phyloP scores from a whole-genome alignment of 2,113 vertebrate genomes.

The Polypterus bichir region DNA sequence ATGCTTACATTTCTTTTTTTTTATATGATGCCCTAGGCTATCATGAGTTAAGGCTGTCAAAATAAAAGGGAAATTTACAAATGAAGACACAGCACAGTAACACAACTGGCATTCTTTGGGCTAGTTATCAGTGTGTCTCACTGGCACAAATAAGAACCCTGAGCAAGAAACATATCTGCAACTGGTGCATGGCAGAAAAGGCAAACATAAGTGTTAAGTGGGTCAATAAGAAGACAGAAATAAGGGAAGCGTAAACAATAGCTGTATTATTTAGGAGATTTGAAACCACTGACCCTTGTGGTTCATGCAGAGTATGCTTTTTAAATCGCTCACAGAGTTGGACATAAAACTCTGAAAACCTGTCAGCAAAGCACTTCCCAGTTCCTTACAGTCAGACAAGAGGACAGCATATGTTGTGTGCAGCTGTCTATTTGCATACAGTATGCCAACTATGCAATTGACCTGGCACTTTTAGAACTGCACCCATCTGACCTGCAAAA shows the following conservation, averaged over 20 bases:
- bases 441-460: too few relatives aligned
- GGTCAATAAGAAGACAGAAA: background rate
- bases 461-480: too few relatives aligned
- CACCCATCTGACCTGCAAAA: too few relatives aligned
- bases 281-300: too few relatives aligned
- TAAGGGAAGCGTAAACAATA: constrained; percentile 2
- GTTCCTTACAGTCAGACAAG: too few relatives aligned
- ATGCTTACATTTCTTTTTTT: background rate
- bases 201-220: background rate
- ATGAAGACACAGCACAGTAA: background rate
- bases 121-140: background rate
- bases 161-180: constrained; percentile 11
- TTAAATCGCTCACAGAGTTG: too few relatives aligned
- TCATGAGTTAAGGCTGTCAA: background rate
- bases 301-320: too few relatives aligned
- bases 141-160: background rate
- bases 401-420: too few relatives aligned
- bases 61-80: background rate
- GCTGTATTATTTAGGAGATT: background rate
- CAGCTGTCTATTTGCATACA: too few relatives aligned
- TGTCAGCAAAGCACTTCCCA: too few relatives aligned
- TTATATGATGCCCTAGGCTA: background rate
- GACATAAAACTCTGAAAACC: too few relatives aligned
- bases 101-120: background rate
- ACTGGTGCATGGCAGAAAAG: constrained; percentile 4